These are phyloP conservation scores for Mechanitis mazaeus DNA, from an alignment of 2,888 invertebrate species.

Conservation along the genomic window DNA sequence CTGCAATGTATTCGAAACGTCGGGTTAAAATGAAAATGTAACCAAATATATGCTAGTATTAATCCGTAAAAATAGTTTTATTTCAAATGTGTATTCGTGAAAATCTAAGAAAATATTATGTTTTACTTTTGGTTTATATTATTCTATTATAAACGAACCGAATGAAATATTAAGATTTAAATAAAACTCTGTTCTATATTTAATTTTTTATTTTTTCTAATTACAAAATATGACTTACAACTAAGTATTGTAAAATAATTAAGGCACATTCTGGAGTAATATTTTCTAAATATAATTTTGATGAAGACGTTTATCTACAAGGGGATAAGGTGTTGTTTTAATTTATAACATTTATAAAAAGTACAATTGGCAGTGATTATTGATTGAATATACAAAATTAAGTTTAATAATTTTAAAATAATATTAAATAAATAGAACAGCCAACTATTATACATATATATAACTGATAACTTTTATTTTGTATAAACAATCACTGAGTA, in stretches of 20 bases:
- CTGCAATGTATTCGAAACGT: too few species aligned
- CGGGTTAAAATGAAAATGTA: too few species aligned
- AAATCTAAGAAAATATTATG: too few species aligned
- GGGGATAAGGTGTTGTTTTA: slow-evolving; percentile 1
- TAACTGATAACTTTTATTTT: not conserved
- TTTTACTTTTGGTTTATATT: too few species aligned
- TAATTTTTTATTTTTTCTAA: slow-evolving; percentile 37
- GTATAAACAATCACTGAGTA: slow-evolving; percentile 12
- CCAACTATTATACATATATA: slow-evolving; percentile 9
- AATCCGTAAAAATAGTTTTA: too few species aligned
- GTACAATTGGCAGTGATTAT: slow-evolving; percentile 20
- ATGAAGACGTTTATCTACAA: slow-evolving; percentile 9
- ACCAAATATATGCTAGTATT: too few species aligned
- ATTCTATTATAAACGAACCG: too few species aligned
- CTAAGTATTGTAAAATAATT: slow-evolving; percentile 48
- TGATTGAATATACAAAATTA: slow-evolving; percentile 15
- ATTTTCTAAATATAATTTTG: slow-evolving; percentile 23
- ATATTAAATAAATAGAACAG: slow-evolving; percentile 21
- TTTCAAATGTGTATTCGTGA: too few species aligned
- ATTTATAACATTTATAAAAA: slow-evolving; percentile 10
- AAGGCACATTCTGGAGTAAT: slow-evolving; percentile 52
- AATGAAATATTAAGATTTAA: too few species aligned
- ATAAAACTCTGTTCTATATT: too few species aligned
- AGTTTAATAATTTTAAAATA: slow-evolving; percentile 4
- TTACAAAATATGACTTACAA: slow-evolving; percentile 43